phyloP scores from a whole-genome alignment of 1,140 invertebrate genomes.

The Pseudoatta argentina region DNA sequence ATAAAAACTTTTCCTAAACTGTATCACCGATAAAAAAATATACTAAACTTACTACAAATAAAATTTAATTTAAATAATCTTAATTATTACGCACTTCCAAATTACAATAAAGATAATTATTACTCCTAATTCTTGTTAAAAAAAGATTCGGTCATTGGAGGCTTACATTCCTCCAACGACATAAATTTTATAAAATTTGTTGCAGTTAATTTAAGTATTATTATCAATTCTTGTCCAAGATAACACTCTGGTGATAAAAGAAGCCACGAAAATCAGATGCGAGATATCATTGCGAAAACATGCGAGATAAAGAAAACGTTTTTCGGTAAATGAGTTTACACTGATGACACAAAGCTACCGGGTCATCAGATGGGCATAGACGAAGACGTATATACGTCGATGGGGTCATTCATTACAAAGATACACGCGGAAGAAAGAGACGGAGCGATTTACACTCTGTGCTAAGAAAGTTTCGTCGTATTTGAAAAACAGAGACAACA shows the following conservation, averaged over 20 bases:
- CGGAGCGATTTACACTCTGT: background rate
- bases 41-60: background rate
- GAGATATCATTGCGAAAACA: background rate
- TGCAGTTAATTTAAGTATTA: background rate
- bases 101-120: background rate
- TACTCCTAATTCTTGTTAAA: background rate
- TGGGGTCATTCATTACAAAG: constrained; percentile 34
- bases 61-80: constrained; percentile 6
- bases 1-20: background rate
- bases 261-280: background rate
- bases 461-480: constrained; percentile 14
- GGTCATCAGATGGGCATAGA: constrained; percentile 51
- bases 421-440: constrained; percentile 21
- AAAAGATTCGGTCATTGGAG: background rate
- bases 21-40: background rate
- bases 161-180: background rate
- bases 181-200: constrained; percentile 14
- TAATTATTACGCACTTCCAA: background rate
- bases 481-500: background rate
- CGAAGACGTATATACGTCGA: constrained; percentile 21
- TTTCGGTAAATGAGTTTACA: constrained; percentile 33
- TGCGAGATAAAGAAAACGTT: constrained; percentile 1
- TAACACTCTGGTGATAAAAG: background rate
- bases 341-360: background rate
- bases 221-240: background rate